Evolutionary conservation across 2,888 invertebrate species (phyloP).

Genomic region (Eupithecia subumbrata): DNA sequence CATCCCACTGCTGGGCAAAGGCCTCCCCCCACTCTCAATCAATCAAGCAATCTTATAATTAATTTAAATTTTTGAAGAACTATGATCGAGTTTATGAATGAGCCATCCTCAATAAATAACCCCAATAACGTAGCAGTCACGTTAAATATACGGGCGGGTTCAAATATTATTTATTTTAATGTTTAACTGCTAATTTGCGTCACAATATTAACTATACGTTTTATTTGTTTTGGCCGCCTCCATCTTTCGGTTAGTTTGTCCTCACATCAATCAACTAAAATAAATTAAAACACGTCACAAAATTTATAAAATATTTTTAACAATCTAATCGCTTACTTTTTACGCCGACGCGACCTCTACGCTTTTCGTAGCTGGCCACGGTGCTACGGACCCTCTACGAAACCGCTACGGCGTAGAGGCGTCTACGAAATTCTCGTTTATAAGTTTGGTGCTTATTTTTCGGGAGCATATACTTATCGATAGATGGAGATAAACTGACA

Average conservation of each 20-base stretch:
- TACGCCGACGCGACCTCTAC: not conserved
- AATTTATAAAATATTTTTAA: not conserved
- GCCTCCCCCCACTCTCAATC: too few species aligned
- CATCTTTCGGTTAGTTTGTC: slow-evolving; percentile 16
- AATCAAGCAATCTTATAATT: too few species aligned
- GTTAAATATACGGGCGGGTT: slow-evolving; percentile 27
- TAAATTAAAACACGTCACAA: not conserved
- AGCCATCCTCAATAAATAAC: slow-evolving; percentile 31
- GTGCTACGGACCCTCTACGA: not conserved
- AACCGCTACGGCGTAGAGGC: slow-evolving; percentile 6
- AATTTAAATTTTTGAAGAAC: too few species aligned
- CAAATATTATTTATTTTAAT: slow-evolving; percentile 26
- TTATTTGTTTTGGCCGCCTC: slow-evolving; percentile 45
- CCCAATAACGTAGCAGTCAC: slow-evolving; percentile 32
- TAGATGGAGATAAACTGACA: too few species aligned
- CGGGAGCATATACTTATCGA: too few species aligned
- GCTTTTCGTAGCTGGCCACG: not conserved
- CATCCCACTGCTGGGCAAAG: too few species aligned
- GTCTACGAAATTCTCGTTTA: not conserved
- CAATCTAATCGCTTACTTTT: not conserved
- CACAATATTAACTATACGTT: slow-evolving; percentile 39
- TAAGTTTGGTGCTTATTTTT: too few species aligned
- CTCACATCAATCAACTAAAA: slow-evolving; percentile 1
- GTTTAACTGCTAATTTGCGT: slow-evolving; percentile 45
- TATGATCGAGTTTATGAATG: too few species aligned